Evolutionary conservation across 37 sponge, comb jelly and placozoan genomes (phyloP), one percentile per base, ranked within the genome.

Genomic region (Oopsacas minuta): DNA sequence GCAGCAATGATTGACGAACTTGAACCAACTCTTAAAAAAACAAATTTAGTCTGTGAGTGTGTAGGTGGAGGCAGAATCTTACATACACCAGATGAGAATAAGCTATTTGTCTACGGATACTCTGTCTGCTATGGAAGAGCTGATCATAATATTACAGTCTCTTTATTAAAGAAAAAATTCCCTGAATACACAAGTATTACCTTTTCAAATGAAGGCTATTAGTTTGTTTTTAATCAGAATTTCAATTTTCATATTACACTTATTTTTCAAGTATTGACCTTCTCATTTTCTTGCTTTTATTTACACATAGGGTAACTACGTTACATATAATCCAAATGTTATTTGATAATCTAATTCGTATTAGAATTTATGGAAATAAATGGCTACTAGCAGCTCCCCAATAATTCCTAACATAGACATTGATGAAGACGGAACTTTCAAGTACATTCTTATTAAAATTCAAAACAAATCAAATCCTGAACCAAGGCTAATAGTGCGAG

Each of bases 151-250:
- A 35, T 46, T 49, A 46, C 87, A 52, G 87, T 87, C 17, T 82
- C 82, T 35, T 23, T 35, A 23, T 36, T 87, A 5, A 82, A 87
- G 83, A 36, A 82, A 17, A 35, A 82, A 30, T 87, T 52, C 53
- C 51, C 52, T 1, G 69, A 83, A 23, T 87, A 87, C 37, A 23
- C 34, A 30, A 52, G 69, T 39, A 87, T 87, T 10, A 49, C 83
- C 37, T 87, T 42, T 52, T 82, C 37, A 10, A 87, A 87, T 36
- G 87, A 87, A 3, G 87, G 87, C 42, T 87, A 87, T 61, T 87
- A 61, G 75, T 25, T 46, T 46, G 12, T 12, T 46, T 46, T 46
- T 46, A 46, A 46, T 46, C 51, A 22, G 17, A 46, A 17, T 46
- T 46, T 46, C 12, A 22, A 22, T 22, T 46, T 46, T 46, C 17